A percentile compares a stretch with the other conserved stretches of the same genome.
Evolutionary conservation across 2,797 vertebrate genomes (phyloP).

Genomic region (Xenopus petersii): DNA sequence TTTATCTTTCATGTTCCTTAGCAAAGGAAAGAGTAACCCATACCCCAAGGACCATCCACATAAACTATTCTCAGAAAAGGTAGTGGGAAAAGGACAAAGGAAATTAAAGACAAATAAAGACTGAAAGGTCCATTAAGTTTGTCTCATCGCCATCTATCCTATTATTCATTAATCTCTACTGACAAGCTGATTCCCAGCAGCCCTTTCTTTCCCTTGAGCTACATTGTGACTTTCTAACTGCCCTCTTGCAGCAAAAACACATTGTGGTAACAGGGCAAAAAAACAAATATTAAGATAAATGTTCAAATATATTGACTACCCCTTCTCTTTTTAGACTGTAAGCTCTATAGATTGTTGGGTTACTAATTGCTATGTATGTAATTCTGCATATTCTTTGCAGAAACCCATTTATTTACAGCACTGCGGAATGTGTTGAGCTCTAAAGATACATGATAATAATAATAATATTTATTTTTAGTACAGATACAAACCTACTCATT

Average conservation of each 20-base stretch:
- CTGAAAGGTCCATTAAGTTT: conserved; percentile 46
- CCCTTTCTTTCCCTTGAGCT: conserved; percentile 15
- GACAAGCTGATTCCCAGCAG: conserved; percentile 32
- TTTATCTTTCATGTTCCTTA: conserved; percentile 77
- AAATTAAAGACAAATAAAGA: conserved; percentile 48
- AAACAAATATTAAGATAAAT: too few species aligned
- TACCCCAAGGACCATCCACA: conserved; percentile 63
- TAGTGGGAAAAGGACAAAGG: conserved; percentile 36
- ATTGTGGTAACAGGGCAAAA: too few species aligned
- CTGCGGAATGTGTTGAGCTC: too few species aligned
- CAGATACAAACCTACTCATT: too few species aligned
- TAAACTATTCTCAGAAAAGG: conserved; percentile 43
- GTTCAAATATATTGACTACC: too few species aligned
- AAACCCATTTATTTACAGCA: too few species aligned
- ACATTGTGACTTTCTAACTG: neutral
- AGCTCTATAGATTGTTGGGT: too few species aligned
- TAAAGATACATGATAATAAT: too few species aligned
- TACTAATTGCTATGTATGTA: too few species aligned
- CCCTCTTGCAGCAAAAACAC: neutral
- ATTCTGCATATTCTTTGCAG: too few species aligned
- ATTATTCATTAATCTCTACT: conserved; percentile 40
- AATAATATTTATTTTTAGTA: too few species aligned
- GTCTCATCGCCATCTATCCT: conserved; percentile 30
- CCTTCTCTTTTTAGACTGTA: too few species aligned
- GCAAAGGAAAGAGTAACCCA: conserved; percentile 64